Percentiles rank a stretch among this genome's conserved stretches.
These are phyloP conservation scores for Gisinianus flammeolus DNA, from an alignment of 2,888 invertebrate genomes.

Conservation along the genomic window DNA sequence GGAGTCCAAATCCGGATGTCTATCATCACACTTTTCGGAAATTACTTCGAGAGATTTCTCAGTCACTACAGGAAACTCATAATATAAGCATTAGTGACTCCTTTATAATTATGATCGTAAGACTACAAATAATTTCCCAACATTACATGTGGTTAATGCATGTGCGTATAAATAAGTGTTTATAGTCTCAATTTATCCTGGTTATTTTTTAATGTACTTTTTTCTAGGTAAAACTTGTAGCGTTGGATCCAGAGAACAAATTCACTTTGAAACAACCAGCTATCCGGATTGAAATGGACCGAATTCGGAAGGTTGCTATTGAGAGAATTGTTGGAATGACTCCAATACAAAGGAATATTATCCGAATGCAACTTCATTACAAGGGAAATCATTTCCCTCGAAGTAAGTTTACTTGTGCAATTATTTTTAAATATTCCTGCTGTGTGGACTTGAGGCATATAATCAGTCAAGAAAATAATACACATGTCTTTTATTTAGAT, in stretches of 20 bases:
- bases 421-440: not conserved
- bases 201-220: not conserved
- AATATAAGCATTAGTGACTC: constrained; percentile 37
- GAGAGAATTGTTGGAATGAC: constrained; percentile 48
- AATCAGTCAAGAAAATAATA: too few species aligned
- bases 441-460: too few species aligned
- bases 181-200: too few species aligned
- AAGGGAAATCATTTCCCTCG: constrained; percentile 41
- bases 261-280: constrained; percentile 49
- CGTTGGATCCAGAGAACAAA: constrained; percentile 50
- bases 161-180: too few species aligned
- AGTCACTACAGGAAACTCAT: constrained; percentile 23
- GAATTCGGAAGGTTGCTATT: constrained; percentile 44
- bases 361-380: constrained; percentile 49
- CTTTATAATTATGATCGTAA: constrained; percentile 49
- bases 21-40: constrained; percentile 29
- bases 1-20: not conserved
- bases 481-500: constrained; percentile 8
- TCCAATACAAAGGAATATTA: constrained; percentile 41
- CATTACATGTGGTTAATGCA: not conserved
- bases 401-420: constrained; percentile 30
- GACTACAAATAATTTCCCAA: not conserved
- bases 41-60: constrained; percentile 39
- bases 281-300: constrained; percentile 40
- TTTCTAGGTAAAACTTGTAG: constrained; percentile 49